Percentiles rank a stretch among this genome's conserved stretches.
Conservation (phyloP, 2,113 vertebrate genomes). For the Strigops habroptila region DNA sequence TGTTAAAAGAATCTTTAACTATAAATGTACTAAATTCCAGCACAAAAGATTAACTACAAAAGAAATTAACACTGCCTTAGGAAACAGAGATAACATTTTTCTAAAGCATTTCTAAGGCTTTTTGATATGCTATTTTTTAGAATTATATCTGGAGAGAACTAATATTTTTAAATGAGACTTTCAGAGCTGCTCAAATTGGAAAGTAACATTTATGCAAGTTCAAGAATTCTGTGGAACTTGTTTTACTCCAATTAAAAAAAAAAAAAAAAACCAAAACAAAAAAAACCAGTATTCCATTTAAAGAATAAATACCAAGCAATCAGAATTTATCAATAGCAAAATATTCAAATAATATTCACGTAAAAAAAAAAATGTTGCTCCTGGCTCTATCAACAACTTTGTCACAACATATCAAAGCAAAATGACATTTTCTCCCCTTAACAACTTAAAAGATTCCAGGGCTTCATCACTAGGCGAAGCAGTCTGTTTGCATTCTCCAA, state of each 20-base stretch:
- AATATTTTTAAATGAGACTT: constrained; percentile 78
- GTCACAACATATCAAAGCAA: neutral
- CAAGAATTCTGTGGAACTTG: constrained; percentile 46
- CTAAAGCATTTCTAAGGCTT: constrained; percentile 77
- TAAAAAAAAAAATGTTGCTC: neutral
- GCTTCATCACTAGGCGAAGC: constrained; percentile 43
- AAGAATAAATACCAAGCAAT: neutral
- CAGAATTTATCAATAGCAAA: neutral
- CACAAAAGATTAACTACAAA: constrained; percentile 83
- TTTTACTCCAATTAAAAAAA: neutral
- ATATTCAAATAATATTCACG: neutral
- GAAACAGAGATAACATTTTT: constrained; percentile 78
- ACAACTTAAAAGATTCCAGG: constrained; percentile 46
- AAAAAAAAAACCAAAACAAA: neutral
- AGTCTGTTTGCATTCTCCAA: constrained; percentile 71
- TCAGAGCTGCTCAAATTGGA: constrained; percentile 38
- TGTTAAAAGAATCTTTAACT: constrained; percentile 82
- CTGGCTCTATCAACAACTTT: neutral
- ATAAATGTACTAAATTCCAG: constrained; percentile 79
- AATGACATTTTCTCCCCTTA: neutral
- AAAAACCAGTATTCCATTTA: neutral
- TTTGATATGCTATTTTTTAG: constrained; percentile 72
- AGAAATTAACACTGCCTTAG: constrained; percentile 81
- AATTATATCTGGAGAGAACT: constrained; percentile 73
- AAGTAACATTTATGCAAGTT: constrained; percentile 36